These are phyloP conservation scores for Colaptes auratus DNA, from an alignment of 2,113 vertebrate species.

Conservation along the genomic window DNA sequence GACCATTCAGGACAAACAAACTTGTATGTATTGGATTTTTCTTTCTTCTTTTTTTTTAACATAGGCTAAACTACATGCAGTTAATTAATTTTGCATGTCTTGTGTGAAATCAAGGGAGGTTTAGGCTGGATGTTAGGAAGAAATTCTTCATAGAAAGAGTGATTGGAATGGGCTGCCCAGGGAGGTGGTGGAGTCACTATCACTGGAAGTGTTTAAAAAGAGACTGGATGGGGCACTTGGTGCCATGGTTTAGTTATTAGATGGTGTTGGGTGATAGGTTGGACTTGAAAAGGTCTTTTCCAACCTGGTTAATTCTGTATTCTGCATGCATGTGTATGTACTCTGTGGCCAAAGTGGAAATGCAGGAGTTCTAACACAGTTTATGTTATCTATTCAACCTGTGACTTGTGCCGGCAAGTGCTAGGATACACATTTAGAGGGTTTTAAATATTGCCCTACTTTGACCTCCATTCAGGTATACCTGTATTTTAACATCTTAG, in stretches of 20 bases:
- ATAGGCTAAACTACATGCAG: not conserved
- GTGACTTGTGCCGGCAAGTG: not conserved
- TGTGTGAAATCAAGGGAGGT: too few species aligned
- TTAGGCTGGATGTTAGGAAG: too few species aligned
- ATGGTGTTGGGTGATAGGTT: too few species aligned
- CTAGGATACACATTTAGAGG: not conserved
- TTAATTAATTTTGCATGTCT: too few species aligned
- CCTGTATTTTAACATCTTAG: not conserved
- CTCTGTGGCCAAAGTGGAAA: not conserved
- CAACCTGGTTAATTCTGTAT: too few species aligned
- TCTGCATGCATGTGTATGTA: accelerated
- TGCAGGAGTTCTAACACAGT: not conserved
- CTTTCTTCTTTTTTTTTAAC: not conserved
- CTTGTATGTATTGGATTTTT: not conserved
- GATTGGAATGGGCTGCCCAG: too few species aligned
- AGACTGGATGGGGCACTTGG: too few species aligned
- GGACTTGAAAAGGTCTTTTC: too few species aligned
- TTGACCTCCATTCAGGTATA: accelerated
- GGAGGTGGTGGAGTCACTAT: too few species aligned
- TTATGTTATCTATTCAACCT: not conserved
- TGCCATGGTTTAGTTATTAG: too few species aligned
- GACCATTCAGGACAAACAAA: not conserved
- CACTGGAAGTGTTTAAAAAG: too few species aligned
- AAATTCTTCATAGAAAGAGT: too few species aligned
- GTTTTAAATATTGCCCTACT: not conserved